phyloP scores from a whole-genome alignment of 2,888 invertebrate species.

The Falcaria lacertinaria region DNA sequence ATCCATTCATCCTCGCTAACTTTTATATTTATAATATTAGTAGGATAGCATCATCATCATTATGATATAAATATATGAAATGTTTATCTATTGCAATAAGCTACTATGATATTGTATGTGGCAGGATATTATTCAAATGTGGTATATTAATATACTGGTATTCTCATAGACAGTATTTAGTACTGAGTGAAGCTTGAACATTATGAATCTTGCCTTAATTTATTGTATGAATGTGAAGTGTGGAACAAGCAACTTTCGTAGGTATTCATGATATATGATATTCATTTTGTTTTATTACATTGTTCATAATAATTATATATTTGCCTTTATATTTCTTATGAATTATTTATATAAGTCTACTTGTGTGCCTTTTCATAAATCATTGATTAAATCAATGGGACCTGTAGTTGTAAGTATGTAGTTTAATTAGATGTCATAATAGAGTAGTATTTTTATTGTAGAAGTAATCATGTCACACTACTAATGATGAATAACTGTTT shows the following conservation, averaged over 20 bases:
- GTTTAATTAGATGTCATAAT: neutral
- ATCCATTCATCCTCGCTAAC: too few species aligned
- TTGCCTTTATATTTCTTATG: too few species aligned
- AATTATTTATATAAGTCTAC: neutral
- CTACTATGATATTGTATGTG: neutral
- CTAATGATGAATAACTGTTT: neutral
- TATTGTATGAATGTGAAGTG: conserved; percentile 3
- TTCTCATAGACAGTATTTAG: too few species aligned
- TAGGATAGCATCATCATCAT: too few species aligned
- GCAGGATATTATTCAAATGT: too few species aligned
- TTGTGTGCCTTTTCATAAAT: conserved; percentile 1
- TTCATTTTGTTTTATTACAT: too few species aligned
- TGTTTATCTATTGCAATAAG: neutral
- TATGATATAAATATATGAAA: too few species aligned
- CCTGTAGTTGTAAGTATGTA: neutral
- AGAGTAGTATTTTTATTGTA: neutral
- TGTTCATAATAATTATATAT: too few species aligned
- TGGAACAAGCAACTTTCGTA: neutral
- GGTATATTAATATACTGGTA: too few species aligned
- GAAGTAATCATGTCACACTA: neutral
- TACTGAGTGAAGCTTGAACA: too few species aligned
- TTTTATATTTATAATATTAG: too few species aligned
- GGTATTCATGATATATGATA: too few species aligned
- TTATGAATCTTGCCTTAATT: conserved; percentile 12
- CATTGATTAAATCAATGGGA: neutral